phyloP scores from a whole-genome alignment of 2,888 invertebrate genomes.

The Tuberolachnus salignus region DNA sequence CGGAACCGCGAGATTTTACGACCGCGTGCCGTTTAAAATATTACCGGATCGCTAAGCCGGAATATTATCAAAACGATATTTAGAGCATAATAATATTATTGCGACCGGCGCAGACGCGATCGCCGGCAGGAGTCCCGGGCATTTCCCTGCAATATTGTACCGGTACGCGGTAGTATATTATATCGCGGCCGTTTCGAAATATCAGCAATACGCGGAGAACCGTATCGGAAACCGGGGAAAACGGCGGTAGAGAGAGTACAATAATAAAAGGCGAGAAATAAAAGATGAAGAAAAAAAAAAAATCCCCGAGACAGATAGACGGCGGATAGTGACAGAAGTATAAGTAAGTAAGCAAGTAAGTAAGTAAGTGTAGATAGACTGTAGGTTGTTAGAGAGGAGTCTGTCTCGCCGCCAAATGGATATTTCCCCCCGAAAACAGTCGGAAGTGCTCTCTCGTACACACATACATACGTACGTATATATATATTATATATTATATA shows the following conservation, averaged over 20 bases:
- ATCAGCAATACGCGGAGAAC: background rate
- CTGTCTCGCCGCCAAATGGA: slow-evolving; percentile 17
- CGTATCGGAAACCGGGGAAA: background rate
- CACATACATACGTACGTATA: too few relatives aligned
- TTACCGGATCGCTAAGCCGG: too few relatives aligned
- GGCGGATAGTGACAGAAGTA: too few relatives aligned
- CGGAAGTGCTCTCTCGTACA: slow-evolving; percentile 23
- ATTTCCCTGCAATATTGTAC: background rate
- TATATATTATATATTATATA: too few relatives aligned
- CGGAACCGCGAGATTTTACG: too few relatives aligned
- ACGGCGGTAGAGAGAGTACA: background rate
- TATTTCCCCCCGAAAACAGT: slow-evolving; percentile 36
- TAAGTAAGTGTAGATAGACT: background rate
- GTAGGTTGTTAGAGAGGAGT: background rate
- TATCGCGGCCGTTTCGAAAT: background rate
- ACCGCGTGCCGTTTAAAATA: too few relatives aligned
- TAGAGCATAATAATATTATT: too few relatives aligned
- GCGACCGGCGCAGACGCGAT: background rate
- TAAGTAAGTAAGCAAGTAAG: too few relatives aligned
- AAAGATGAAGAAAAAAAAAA: background rate
- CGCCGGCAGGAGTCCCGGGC: background rate
- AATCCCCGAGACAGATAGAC: too few relatives aligned
- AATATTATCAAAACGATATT: too few relatives aligned
- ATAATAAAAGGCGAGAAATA: background rate
- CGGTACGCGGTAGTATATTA: too few relatives aligned